Base-by-base conservation (phyloP, 2,888 invertebrate species). In the Gerris lacustris region DNA sequence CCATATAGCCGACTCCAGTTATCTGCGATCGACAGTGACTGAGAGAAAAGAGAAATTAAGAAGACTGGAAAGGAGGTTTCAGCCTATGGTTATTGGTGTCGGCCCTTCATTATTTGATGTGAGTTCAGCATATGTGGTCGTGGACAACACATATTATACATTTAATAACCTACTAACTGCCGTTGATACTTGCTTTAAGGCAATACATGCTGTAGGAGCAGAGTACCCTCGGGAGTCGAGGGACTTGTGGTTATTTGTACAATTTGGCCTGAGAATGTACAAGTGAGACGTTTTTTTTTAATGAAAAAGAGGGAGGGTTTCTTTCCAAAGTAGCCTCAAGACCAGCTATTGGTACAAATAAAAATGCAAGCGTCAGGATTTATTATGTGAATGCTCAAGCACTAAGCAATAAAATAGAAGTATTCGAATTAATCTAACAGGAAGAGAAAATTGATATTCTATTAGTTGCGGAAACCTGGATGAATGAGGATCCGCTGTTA, bases 201-300 rank as follows among this genome's bases (percentile, higher is more conserved):
- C 55, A 15, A 75, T 74, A 64, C 75, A 76, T 63, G 74, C 74
- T 0, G 64, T 74, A 5, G 69, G 75, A 63, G 67, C 72, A 6
- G 55, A 70, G 15, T 76, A 75, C 70, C 73, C 74, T 2, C 69
- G 67, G 43, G 72, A 62, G 7, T 69, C 70, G 55, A 71, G 74
- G 67, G 74, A 75, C 63, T 68, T 76, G 11, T 76, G 76, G 74
- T 44, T 73, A 63, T 62, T 76, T 5, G 69, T 76, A 5, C 75
- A 75, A 67, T 68, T 70, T n/a, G n/a, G n/a, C n/a, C n/a, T n/a
- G n/a, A n/a, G n/a, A n/a, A n/a, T n/a, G n/a, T n/a, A n/a, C n/a
- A n/a, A n/a, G n/a, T n/a, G n/a, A n/a, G n/a, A n/a, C n/a, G n/a
- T n/a, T n/a, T n/a, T n/a, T n/a, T n/a, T n/a, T n/a, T n/a, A n/a